A percentile compares a stretch with the other conserved stretches of the same genome.
phyloP scores from a whole-genome alignment of 2,113 vertebrate genomes.

The Brevimyrus niger region DNA sequence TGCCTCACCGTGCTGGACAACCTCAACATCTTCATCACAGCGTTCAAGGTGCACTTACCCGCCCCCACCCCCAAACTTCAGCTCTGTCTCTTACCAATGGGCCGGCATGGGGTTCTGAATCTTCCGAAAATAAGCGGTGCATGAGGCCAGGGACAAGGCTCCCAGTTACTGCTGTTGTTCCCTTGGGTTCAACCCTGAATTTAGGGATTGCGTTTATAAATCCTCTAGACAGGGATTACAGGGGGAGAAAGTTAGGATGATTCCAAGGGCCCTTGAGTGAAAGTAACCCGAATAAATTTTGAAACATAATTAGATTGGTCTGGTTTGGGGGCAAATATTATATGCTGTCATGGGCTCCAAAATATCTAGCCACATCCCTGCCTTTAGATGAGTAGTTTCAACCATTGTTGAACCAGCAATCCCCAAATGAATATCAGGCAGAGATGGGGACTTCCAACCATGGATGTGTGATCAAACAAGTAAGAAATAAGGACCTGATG shows the following conservation, averaged over 20 bases:
- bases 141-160: background rate
- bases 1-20: slow-evolving; percentile 93
- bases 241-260: background rate
- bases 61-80: background rate
- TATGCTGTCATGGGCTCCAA: background rate
- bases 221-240: background rate
- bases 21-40: slow-evolving; percentile 82
- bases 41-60: slow-evolving; percentile 76
- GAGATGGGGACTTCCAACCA: background rate
- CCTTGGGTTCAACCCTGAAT: background rate
- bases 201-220: background rate
- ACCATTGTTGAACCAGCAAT: background rate
- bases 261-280: background rate
- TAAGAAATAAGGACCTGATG: background rate
- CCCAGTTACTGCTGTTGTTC: background rate
- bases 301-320: background rate
- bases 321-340: background rate
- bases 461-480: background rate
- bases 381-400: background rate
- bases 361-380: background rate
- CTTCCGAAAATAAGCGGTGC: background rate
- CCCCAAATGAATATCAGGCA: background rate
- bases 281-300: background rate
- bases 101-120: background rate
- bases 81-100: background rate